Conservation (phyloP, 2,888 invertebrate species). For the Sinhomidia bicolor region DNA sequence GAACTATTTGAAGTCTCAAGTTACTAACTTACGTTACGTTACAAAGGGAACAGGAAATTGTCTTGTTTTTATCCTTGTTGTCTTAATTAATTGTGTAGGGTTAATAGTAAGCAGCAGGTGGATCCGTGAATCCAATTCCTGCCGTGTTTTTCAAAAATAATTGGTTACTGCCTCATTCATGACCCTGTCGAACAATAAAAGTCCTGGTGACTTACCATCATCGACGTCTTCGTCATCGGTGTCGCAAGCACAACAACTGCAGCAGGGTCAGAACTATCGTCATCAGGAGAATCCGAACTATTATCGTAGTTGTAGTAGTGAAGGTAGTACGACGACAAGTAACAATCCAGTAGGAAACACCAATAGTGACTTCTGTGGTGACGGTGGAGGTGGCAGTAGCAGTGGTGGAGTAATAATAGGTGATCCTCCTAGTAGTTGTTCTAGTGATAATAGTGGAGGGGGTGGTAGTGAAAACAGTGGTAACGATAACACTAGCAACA, state of each 20-base stretch:
- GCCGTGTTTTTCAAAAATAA: not conserved
- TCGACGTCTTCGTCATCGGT: constrained; percentile 32
- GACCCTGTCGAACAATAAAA: constrained; percentile 57
- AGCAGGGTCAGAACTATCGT: not conserved
- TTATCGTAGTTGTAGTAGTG: constrained; percentile 13
- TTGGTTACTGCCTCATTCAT: constrained; percentile 52
- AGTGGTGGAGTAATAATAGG: constrained; percentile 6
- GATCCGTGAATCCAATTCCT: constrained; percentile 19
- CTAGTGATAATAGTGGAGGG: not conserved
- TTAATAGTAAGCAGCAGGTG: not conserved
- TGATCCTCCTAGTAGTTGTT: constrained; percentile 15
- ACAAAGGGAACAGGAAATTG: not conserved
- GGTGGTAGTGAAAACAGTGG: not conserved
- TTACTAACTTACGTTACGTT: not conserved
- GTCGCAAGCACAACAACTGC: not conserved
- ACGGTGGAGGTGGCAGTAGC: not conserved
- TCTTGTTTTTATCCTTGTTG: not conserved
- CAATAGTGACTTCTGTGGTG: constrained; percentile 1
- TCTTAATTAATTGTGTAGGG: not conserved
- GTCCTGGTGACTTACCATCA: constrained; percentile 61
- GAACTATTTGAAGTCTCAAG: not conserved
- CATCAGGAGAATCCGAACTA: not conserved
- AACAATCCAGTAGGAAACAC: not conserved
- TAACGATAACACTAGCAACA: not conserved
- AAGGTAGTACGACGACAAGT: not conserved